Evolutionary conservation across 2,113 vertebrate species (phyloP), one percentile per base, ranked within the genome.

Genomic region (Lasiurus borealis): DNA sequence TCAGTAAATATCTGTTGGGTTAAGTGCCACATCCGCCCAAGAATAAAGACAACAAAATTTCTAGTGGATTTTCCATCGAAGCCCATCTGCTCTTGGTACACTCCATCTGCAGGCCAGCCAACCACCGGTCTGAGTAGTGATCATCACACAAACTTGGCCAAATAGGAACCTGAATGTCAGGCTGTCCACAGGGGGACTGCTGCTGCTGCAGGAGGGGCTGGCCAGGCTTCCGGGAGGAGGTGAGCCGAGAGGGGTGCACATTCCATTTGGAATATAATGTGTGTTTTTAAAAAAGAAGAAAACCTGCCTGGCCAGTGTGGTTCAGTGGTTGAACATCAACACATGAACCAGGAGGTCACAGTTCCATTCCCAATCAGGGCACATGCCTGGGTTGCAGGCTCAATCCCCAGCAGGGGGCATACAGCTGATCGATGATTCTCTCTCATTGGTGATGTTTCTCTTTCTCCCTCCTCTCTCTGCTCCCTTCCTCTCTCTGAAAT

Each of bases 231-330:
- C 66, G 23, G 11, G 66, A 31, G 34, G 82, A 91, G 23, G 82
- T 34, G 21, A 21, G 16, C 6, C 9, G 2, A 18, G 13, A 15
- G 4, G 27, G 6, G 1, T 0, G 10, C 36, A 54, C 21, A 36
- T 31, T 82, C 10, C 68, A 57, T 23, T 76, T 57, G 72, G 69
- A 40, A 48, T 86, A 91, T 18, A 52, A 48, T 31, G 57, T 11
- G 27, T 48, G 46, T 87, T 52, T 81, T 46, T 13, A 62, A 59
- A 50, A 50, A 88, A 88, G 50, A 64, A 83, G 29, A 44, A 69
- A 95, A 62, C 25, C 10, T 59, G 8, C 57, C 57, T 62, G 25
- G 23, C 59, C 25, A 62, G 23, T 62, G 59, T 27, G 23, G 59
- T 27, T 62, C 59, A 27, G 59, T 62, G 59, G 59, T 27, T 62